Conservation (phyloP, 1,140 invertebrate genomes). For the Xylocopa sonorina region DNA sequence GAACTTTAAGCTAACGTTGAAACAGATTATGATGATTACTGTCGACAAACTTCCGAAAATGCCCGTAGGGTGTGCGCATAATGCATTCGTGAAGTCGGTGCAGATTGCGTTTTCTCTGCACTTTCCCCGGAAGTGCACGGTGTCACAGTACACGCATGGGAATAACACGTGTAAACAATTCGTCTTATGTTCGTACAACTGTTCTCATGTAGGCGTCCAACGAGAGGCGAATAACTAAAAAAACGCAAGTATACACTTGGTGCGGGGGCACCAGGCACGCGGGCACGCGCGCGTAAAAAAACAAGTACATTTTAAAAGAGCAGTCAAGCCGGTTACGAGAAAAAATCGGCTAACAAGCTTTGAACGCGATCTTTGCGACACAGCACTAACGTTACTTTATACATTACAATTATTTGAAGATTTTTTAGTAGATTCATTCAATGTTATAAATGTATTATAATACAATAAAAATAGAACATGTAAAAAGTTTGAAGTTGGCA, state of each 20-base stretch:
- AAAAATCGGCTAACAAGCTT: conserved; percentile 37
- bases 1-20: neutral
- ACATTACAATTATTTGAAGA: neutral
- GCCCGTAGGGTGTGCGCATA: neutral
- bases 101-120: conserved; percentile 21
- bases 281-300: conserved; percentile 27
- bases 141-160: conserved; percentile 3
- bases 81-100: neutral
- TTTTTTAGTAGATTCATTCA: neutral
- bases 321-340: conserved; percentile 55
- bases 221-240: conserved; percentile 42
- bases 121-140: conserved; percentile 54
- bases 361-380: neutral
- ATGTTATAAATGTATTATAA: too few species aligned
- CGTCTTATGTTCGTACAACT: conserved; percentile 1
- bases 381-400: neutral
- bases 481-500: too few species aligned
- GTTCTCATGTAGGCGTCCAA: conserved; percentile 23
- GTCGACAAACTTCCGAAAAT: neutral
- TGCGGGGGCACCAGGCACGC: conserved; percentile 35
- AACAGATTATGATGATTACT: neutral
- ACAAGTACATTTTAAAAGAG: conserved; percentile 45
- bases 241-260: conserved; percentile 31
- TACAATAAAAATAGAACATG: too few species aligned
- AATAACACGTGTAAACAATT: conserved; percentile 32